Base-by-base conservation (phyloP, 2,113 vertebrate genomes). In the Equus quagga region DNA sequence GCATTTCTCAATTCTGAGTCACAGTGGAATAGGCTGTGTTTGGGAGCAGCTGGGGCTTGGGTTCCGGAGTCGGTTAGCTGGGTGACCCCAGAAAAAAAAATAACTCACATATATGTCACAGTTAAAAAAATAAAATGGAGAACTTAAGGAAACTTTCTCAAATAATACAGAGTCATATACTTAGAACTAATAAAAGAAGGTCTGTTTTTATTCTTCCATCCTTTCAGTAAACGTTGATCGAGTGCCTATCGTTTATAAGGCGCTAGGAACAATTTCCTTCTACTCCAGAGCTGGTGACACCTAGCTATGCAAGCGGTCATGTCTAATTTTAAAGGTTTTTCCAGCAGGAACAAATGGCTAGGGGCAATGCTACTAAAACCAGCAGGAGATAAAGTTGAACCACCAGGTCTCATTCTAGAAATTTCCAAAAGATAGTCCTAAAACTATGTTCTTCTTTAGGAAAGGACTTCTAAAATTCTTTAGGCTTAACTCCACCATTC, bases 391-490 rank as follows among this genome's bases (percentile, higher is more conserved):
- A 33, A 84, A 92, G n/a, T 49, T n/a, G 58, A 84, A 67, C 36
- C 24, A 8, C 54, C 2, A 0, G 26, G 44, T 76, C 69, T 84
- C 46, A 41, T 72, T 95, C 89, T 92, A 73, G 58, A 98, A 46
- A 58, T 64, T 80, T 84, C 80, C 54, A 17, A 88, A 84, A 84
- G 56, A 70, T 18, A 26, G 26, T 70, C 90, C 83, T 81, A 11
- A 82, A 91, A 89, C 54, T 19, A 33, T 83, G 41, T 58, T 86
- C 65, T 89, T 62, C 64, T 62, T 95, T 62, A 67, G 26, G 58
- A 79, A 94, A 90, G 83, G 41, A 28, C 44, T 88, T 94, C 90
- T 85, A 28, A 96, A 78, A 56, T 90, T 92, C 86, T 87, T 85
- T 4, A 28, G 60, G 87, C 89, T 97, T 87, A 64, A 67, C 83